Conservation (phyloP, 2,888 invertebrate genomes). For the Flexamia atlantica region DNA sequence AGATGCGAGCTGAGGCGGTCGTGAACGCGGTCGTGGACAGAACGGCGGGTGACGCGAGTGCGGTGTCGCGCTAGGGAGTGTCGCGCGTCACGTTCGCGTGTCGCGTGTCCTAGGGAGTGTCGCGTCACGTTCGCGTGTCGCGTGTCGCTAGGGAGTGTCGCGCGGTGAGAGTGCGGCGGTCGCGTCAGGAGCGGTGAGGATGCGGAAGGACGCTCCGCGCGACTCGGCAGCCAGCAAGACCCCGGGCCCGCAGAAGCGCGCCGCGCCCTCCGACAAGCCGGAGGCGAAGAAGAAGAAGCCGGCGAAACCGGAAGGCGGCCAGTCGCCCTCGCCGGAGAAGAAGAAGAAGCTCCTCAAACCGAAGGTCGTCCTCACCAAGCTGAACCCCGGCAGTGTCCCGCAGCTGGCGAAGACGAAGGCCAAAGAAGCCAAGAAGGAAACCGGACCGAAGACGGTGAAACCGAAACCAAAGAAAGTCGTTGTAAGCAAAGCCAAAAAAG, state of each 20-base stretch:
- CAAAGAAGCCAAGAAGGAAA: constrained; percentile 58
- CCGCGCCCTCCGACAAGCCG: constrained; percentile 39
- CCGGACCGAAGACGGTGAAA: constrained; percentile 57
- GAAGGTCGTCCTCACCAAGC: constrained; percentile 47
- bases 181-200: constrained; percentile 6
- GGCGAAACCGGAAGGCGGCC: constrained; percentile 28
- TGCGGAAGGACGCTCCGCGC: constrained; percentile 56
- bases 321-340: constrained; percentile 19
- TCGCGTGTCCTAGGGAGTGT: constrained; percentile 7
- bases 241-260: constrained; percentile 45
- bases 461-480: constrained; percentile 59
- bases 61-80: constrained; percentile 10
- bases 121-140: background rate
- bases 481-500: constrained; percentile 57
- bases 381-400: background rate
- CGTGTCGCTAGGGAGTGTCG: constrained; percentile 8
- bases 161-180: background rate
- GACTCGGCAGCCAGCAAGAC: constrained; percentile 38
- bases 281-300: constrained; percentile 55
- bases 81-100: background rate
- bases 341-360: constrained; percentile 55
- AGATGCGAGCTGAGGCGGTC: constrained; percentile 32
- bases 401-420: constrained; percentile 32
- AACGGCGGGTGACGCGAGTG: background rate
- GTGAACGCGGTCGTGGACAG: constrained; percentile 20